phyloP scores from a whole-genome alignment of 2,797 vertebrate genomes.

The Diplodus sargus region DNA sequence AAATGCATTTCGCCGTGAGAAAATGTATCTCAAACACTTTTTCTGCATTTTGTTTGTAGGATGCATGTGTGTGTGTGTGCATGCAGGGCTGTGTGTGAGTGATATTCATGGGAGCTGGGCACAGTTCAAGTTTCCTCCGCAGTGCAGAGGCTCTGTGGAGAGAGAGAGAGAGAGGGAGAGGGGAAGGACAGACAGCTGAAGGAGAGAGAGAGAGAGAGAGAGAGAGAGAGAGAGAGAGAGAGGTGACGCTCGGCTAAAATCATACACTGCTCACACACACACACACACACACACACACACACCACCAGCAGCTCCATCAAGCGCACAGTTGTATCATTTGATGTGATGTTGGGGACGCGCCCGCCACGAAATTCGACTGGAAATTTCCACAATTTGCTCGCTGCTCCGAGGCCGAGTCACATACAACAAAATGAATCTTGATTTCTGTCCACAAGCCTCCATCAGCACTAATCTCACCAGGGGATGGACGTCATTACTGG shows the following conservation, averaged over 20 bases:
- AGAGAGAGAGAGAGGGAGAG: neutral
- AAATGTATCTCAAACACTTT: too few species aligned
- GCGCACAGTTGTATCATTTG: slow-evolving; percentile 5
- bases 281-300: neutral
- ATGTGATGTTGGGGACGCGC: neutral
- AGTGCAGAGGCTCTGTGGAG: slow-evolving; percentile 71
- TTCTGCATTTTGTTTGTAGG: neutral
- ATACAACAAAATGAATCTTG: neutral
- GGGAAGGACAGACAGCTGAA: neutral
- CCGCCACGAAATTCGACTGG: neutral
- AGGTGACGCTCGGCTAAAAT: neutral
- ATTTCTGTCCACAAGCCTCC: neutral
- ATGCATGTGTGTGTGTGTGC: slow-evolving; percentile 5
- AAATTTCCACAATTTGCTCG: neutral
- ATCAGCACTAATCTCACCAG: neutral
- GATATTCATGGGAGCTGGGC: slow-evolving; percentile 58
- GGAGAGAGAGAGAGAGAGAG: neutral
- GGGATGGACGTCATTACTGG: neutral
- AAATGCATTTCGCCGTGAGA: too few species aligned
- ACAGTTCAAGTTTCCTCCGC: slow-evolving; percentile 78
- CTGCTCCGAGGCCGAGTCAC: neutral
- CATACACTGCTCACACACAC: slow-evolving; percentile 3
- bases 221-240: neutral
- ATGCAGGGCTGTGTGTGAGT: slow-evolving; percentile 23
- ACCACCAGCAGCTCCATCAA: slow-evolving; percentile 22